Conservation (phyloP, 2,888 invertebrate genomes). For the Charanyca ferruginea region DNA sequence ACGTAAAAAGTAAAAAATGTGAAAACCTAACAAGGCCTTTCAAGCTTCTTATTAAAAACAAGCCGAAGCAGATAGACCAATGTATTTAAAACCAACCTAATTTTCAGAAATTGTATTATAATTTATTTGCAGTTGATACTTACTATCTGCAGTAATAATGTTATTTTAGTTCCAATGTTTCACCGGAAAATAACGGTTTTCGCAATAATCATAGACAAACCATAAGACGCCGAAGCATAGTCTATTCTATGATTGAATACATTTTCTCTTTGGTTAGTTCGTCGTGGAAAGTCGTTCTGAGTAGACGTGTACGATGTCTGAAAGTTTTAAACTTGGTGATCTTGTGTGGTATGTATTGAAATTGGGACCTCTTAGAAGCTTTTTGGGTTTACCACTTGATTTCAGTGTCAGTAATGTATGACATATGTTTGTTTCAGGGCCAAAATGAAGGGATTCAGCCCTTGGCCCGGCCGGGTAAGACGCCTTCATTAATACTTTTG, state of each 20-base stretch:
- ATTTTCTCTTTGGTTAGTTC: slow-evolving; percentile 84
- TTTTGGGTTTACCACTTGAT: slow-evolving; percentile 79
- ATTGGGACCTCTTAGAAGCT: slow-evolving; percentile 60
- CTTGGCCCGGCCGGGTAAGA: slow-evolving; percentile 99
- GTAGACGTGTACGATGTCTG: slow-evolving; percentile 82
- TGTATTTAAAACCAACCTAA: neutral
- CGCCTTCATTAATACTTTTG: slow-evolving; percentile 75
- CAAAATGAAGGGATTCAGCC: slow-evolving; percentile 99
- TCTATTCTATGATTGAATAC: slow-evolving; percentile 62
- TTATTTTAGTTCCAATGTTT: no score
- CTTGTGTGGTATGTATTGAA: slow-evolving; percentile 88
- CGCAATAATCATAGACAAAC: slow-evolving; percentile 71
- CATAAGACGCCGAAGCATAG: slow-evolving; percentile 63
- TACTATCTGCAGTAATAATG: no score
- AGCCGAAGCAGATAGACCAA: neutral
- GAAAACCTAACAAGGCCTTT: neutral
- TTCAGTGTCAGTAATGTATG: slow-evolving; percentile 57
- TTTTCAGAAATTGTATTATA: no score
- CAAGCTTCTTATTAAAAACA: neutral
- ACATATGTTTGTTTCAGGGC: slow-evolving; percentile 94
- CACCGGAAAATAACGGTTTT: slow-evolving; percentile 49
- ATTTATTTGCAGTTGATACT: neutral
- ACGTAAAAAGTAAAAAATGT: neutral
- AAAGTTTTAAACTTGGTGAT: slow-evolving; percentile 89
- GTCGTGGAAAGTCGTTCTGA: slow-evolving; percentile 80